Base-by-base conservation (phyloP, 2,888 invertebrate genomes). In the Hesperia comma region DNA sequence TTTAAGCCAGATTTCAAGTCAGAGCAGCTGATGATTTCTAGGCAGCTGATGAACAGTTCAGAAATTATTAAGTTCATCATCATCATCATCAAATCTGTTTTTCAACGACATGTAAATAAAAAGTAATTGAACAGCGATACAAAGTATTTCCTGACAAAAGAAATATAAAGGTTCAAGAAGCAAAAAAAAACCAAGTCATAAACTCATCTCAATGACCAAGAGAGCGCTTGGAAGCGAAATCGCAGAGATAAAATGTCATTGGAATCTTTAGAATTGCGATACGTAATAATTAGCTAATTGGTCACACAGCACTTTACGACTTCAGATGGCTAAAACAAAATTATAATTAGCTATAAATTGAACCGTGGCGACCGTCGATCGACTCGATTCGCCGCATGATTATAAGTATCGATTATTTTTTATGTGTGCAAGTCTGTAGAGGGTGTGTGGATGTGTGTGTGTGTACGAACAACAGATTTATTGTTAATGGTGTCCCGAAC, bases 401-500 rank as follows among this genome's bases (percentile, higher is more conserved):
- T 83, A 81, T 80, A 75, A 74, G 77, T 75, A 80, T 82, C 82
- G 83, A 83, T 83, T 78, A 74, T 74, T 70, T 74, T 66, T 43
- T 55, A 67, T 70, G 70, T 69, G 72, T 68, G 72, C 63, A 69
- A 70, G 67, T 66, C 51, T 57, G 63, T 49, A 2, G 60, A 60
- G 46, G 61, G 57, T 68, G 68, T 75, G 79, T 77, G 76, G 69
- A 73, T 71, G 77, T 80, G 81, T 66, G 71, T 71, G 74, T 68
- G 71, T 71, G 69, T 75, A 83, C 78, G 83, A 85, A 87, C 85
- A 87, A 87, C 90, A 90, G 92, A 92, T 92, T 92, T 92, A 92
- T 91, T 88, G 90, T 90, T 90, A 90, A 91, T 92, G 90, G 91
- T 92, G 92, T 91, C 91, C 88, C 79, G 90, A 85, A 90, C 86